Conservation (phyloP, 2,888 invertebrate genomes). For the Lepidocyrtinus sp. region DNA sequence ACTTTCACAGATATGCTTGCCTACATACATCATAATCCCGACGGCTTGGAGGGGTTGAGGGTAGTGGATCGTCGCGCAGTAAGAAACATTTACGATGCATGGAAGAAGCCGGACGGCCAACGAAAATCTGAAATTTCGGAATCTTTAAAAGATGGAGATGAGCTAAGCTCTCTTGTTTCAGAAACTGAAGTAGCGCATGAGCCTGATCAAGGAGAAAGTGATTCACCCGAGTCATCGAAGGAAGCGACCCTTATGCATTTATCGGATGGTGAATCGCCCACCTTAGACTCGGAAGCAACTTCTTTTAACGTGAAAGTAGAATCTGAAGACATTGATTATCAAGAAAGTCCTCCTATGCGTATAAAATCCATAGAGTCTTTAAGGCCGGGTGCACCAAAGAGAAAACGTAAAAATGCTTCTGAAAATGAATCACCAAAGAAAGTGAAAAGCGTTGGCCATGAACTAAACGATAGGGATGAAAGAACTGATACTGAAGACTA, state of each 20-base stretch:
- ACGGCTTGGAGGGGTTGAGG: conserved; percentile 64
- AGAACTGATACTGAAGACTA: no score
- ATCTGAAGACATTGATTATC: neutral
- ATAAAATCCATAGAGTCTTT: no score
- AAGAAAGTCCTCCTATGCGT: neutral
- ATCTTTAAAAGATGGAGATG: neutral
- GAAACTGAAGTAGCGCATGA: neutral
- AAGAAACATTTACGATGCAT: conserved; percentile 68
- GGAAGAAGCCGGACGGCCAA: conserved; percentile 44
- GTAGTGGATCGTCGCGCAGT: conserved; percentile 67
- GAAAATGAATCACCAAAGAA: no score
- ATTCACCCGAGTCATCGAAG: neutral
- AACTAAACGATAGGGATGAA: no score
- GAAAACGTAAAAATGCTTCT: no score
- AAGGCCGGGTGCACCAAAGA: no score
- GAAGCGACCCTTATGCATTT: no score
- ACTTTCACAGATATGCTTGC: conserved; percentile 64
- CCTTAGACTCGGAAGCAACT: neutral
- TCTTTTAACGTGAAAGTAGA: neutral
- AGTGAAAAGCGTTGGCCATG: no score
- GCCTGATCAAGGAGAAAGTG: neutral
- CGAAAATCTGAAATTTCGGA: conserved; percentile 13
- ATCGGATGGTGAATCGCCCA: neutral
- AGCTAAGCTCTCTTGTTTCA: no score
- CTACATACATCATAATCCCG: conserved; percentile 69